Evolutionary conservation across 2,113 vertebrate species (phyloP), one percentile per base, ranked within the genome.

Genomic region (Aegotheles bennettii): DNA sequence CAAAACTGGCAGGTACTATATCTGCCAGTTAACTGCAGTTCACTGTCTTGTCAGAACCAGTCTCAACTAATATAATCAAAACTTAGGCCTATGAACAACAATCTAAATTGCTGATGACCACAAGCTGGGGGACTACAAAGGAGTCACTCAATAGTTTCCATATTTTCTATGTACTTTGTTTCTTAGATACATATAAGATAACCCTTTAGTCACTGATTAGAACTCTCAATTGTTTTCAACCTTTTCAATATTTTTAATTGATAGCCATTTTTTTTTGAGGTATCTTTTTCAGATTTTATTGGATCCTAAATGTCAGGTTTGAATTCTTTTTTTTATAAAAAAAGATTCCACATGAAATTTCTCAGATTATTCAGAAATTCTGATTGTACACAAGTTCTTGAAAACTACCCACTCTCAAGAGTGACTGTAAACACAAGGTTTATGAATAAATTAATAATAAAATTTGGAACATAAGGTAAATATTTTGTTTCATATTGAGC

Each of bases 181-280:
- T 88, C 8, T 78, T 70, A 31, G 48, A 51, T 17, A 15, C 42
- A 36, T 23, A 14, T 17, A 29, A 15, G 29, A 21, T 47, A 35
- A 82, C 19, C 3, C 4, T 51, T 53, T 25, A 40, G 45, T 16
- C 9, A 11, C 13, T 40, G 14, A 48, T 36, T 53, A 61, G 24
- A 78, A 26, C 6, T 9, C 20, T 80, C 53, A 77, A 50, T 17
- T 78, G 26, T 3, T 56, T 82, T 56, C 38, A 91, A 75, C 3
- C 1, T 81, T 74, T 74, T 43, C 18, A 33, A 7, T 3, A 3
- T 11, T 76, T 86, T 56, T 26, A 56, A 42, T 7, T 42, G 26
- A 17, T 19, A 9, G 3, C 13, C 8, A 24, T 51, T 2, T 51
- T 63, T 81, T 23, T 6, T 0, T 1, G n/a, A 2, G 6, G 3